Base-by-base conservation (phyloP, 2,888 invertebrate genomes). In the Dromius quadrimaculatus region DNA sequence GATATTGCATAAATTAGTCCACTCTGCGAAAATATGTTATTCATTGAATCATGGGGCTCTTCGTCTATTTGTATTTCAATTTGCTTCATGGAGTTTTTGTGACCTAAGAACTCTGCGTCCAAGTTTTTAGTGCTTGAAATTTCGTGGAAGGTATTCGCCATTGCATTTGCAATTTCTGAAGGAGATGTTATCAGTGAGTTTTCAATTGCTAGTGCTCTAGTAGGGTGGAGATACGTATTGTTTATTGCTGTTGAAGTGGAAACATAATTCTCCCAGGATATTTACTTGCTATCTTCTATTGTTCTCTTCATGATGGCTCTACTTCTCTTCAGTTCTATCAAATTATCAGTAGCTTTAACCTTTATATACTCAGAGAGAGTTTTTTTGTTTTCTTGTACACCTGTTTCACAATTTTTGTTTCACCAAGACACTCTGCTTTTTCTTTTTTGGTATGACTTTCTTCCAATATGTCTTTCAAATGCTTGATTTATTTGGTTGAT, bases 361-460 rank as follows among this genome's bases (percentile, higher is more conserved):
- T 57, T 63, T 43, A 73, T 73, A 32, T 59, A 64, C 54, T 34
- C 34, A 36, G 71, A 71, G 20, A 72, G 72, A 1, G 73, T 74
- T 20, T 71, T 61, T 73, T 74, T 74, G n/a, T 36, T 54, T 13
- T 20, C 8, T 41, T 71, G 71, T 8, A 59, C 72, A n/a, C 73
- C 65, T 17, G 50, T 15, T 32, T 71, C 47, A 15, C 74, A 73
- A 17, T 73, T 63, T 17, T 72, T 59, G 50, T 73, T 74, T 74
- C 74, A 76, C 73, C 75, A 19, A 71, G 72, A 2, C 66, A 71
- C 9, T 23, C 13, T 41, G 41, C 8, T 41, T 45, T 20, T 36
- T 11, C 19, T 61, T 36, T 61, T 38, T 15, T 19, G 13, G 13
- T 17, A 19, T 43, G 19, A 4, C 19, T 15, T 43, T 17, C 19